These are phyloP conservation scores for Plotosus lineatus DNA, from an alignment of 2,113 vertebrate genomes.

Conservation along the genomic window DNA sequence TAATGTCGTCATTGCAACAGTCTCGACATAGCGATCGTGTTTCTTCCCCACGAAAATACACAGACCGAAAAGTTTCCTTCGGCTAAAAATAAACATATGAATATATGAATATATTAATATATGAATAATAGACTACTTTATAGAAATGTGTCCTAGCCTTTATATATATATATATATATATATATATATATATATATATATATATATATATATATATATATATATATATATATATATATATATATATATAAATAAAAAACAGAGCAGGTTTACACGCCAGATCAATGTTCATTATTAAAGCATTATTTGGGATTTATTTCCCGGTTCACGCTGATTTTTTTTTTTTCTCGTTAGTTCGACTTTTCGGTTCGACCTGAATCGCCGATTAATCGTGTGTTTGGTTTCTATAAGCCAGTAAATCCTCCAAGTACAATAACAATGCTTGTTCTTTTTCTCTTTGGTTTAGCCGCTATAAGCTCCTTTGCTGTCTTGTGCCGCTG, in stretches of 20 bases:
- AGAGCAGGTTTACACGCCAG: neutral
- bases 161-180: neutral
- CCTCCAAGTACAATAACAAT: slow-evolving; percentile 59
- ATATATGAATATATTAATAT: neutral
- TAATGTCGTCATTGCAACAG: slow-evolving; percentile 65
- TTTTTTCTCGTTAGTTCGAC: slow-evolving; percentile 16
- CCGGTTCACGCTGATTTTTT: slow-evolving; percentile 24
- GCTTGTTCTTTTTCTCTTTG: slow-evolving; percentile 64
- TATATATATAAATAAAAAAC: neutral
- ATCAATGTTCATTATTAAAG: neutral
- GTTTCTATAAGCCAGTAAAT: slow-evolving; percentile 57
- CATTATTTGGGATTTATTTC: neutral
- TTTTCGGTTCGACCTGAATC: slow-evolving; percentile 43
- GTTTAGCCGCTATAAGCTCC: slow-evolving; percentile 62
- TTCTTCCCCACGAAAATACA: neutral
- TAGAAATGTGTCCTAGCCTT: too few relatives aligned
- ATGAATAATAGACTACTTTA: too few relatives aligned
- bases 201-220: neutral
- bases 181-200: neutral
- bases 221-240: neutral
- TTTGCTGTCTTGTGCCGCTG: slow-evolving; percentile 57
- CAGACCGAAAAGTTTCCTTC: neutral
- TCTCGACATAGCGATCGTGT: neutral
- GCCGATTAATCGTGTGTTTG: slow-evolving; percentile 48
- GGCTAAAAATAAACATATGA: neutral